Evolutionary conservation across 2,113 vertebrate species (phyloP).

Genomic region (Phoenicopterus ruber): DNA sequence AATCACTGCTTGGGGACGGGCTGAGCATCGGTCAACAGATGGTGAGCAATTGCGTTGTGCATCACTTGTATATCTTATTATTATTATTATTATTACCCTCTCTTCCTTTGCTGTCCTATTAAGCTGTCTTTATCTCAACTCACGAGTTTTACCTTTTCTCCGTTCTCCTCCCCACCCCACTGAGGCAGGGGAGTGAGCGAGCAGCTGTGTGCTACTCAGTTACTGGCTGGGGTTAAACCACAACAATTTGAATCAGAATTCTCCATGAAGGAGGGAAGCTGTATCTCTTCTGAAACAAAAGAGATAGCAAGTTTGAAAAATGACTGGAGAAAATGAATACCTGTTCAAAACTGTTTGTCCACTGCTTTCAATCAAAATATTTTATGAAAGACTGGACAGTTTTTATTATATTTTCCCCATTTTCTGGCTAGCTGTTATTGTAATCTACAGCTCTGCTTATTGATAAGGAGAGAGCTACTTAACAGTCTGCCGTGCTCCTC

Average conservation of each 20-base stretch:
- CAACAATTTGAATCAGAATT: background rate
- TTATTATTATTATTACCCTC: no score
- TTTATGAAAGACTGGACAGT: background rate
- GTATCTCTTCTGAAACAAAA: background rate
- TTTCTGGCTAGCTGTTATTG: background rate
- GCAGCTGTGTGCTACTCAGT: no score
- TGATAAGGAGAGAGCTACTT: background rate
- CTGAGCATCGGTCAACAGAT: no score
- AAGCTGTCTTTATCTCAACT: no score
- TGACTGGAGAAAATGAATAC: background rate
- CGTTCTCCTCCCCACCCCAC: no score
- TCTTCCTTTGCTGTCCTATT: no score
- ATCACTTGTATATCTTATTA: no score
- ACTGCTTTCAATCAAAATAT: background rate
- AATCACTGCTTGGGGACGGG: no score
- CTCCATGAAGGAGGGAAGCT: background rate
- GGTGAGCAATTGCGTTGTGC: no score
- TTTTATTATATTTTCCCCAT: background rate
- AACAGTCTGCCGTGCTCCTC: background rate
- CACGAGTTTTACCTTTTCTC: no score
- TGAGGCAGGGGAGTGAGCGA: no score
- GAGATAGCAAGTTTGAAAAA: background rate
- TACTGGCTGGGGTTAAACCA: no score
- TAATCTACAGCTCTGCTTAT: background rate
- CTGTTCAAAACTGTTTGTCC: background rate